Base-by-base conservation (phyloP, 2,113 vertebrate genomes). In the Callaeas wilsoni region DNA sequence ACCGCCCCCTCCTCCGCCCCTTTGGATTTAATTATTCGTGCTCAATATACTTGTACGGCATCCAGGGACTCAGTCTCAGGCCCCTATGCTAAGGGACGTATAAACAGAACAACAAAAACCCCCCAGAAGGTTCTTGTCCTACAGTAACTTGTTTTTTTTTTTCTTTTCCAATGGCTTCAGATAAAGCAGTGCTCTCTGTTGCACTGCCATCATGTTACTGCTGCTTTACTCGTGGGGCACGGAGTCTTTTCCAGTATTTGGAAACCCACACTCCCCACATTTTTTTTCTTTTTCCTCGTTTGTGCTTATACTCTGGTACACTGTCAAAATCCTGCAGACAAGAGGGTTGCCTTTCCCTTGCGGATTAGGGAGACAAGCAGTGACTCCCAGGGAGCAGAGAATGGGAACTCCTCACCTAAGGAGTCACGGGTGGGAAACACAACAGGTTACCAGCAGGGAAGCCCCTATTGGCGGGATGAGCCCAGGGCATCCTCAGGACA, bases 121-220 rank as follows among this genome's bases (percentile, higher is more conserved):
- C 2, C 39, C 60, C 46, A 75, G 14, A 60, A 69, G 12, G 21
- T 76, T 70, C 42, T 81, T 78, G 52, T 53, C 60, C 27, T 41
- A 29, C 10, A 62, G 67, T 57, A 87, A 78, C 64, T 64, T 27
- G 3, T 2, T 26, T 23, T 39, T 22, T 42, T 29, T 39, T 8
- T 9, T 7, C 16, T 44, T 79, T 86, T 46, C 19, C 37, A 49
- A 83, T 75, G 19, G 32, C 52, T 85, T 44, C 30, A 22, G 53
- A 63, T 71, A 76, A 88, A 85, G 71, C 60, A 21, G 69, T 50
- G 39, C 44, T 83, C 41, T 49, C 46, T 29, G 49, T 35, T 26
- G 63, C 39, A 41, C 62, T 7, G 26, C 53, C 2, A 1, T 33
- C 3, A 0, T 4, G 2, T 19, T 78, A 23, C 47, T 37, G 50